Base-by-base conservation (phyloP, 2,113 vertebrate species). In the Python bivittatus region DNA sequence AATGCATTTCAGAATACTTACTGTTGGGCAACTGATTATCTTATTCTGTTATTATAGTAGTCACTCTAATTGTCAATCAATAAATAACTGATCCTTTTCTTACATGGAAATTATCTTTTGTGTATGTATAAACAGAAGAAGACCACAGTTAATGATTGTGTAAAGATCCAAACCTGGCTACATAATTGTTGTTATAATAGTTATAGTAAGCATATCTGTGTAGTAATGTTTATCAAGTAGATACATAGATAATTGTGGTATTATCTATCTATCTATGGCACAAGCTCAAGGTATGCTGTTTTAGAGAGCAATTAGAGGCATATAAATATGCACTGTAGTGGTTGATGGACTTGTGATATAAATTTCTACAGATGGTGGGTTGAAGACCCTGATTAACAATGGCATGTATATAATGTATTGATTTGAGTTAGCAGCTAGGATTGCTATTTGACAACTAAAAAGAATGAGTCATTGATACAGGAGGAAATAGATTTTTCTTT, bases 381-480 rank as follows among this genome's bases (percentile, higher is more conserved):
- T 92, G 88, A 0, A 90, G 29, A 7, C 22, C 4, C 2, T 33
- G 79, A 53, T 0, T 2, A 0, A 23, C 15, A 57, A 29, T 91
- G 79, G 53, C 53, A 15, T 72, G 87, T 88, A n/a, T 53, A 88
- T 88, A 33, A 7, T 88, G 13, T 7, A 52, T 12, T 48, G 83
- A 89, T 93, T 93, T 91, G 25, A 88, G 33, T 89, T 23, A 64
- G 33, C 9, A 64, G 2, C 0, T 27, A 83, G 90, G 94, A 88
- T 42, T 83, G 42, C 60, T 6, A 23, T 84, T 87, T 27, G 64
- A 88, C 9, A 89, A 20, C 68, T 56, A 88, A 88, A 53, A 8
- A 11, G 89, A 93, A 68, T 88, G 89, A 58, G 12, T 91, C 48
- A 42, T 25, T 6, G 3, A 29, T 89, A 56, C 27, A 13, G 48